Percentiles rank a stretch among this genome's conserved stretches.
phyloP scores from a whole-genome alignment of 1,140 invertebrate genomes.

The Sipha flava region DNA sequence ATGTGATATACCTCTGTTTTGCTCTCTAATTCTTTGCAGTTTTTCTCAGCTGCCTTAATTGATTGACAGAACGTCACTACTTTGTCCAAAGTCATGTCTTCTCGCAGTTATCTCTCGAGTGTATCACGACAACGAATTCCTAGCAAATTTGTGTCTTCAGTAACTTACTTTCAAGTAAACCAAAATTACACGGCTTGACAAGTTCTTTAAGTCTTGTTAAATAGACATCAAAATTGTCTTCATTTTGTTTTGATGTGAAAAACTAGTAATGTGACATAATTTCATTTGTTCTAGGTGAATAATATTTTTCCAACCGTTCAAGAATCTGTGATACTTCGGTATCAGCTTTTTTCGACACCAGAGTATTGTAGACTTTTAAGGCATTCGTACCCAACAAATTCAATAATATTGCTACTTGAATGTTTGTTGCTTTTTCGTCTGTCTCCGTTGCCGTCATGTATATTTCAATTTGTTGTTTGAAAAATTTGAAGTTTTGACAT shows the following conservation, averaged over 20 bases:
- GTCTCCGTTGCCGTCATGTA: background rate
- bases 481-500: background rate
- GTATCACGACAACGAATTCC: background rate
- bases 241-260: background rate
- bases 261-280: background rate
- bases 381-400: background rate
- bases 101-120: background rate
- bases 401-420: background rate
- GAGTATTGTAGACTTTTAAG: background rate
- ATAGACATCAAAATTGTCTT: background rate
- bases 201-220: background rate
- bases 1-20: background rate
- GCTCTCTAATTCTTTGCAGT: background rate
- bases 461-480: background rate
- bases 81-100: background rate
- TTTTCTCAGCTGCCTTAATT: background rate
- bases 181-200: background rate
- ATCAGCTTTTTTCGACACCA: conserved; percentile 33
- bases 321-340: background rate
- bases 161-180: background rate
- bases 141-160: background rate
- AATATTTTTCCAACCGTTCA: background rate
- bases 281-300: background rate
- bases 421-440: background rate
- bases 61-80: background rate